These are phyloP conservation scores for Sceloporus tristichus DNA, from an alignment of 2,113 vertebrate species.

Conservation along the genomic window DNA sequence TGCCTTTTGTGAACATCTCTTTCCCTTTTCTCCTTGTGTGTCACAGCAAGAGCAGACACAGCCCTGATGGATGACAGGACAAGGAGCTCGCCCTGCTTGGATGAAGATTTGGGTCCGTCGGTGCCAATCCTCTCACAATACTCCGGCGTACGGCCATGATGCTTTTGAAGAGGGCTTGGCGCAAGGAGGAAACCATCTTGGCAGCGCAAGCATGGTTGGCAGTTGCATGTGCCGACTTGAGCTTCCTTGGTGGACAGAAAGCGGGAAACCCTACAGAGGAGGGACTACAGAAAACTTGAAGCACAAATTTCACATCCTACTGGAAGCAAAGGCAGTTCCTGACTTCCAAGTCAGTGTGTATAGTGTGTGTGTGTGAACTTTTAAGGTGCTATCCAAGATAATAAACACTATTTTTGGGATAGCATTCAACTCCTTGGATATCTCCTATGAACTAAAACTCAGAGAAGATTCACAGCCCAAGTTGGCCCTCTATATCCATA, in stretches of 20 bases:
- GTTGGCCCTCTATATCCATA: too few species aligned
- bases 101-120: fast-evolving
- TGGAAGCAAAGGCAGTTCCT: neutral
- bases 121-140: neutral
- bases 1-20: conserved; percentile 55
- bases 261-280: neutral
- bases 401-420: too few species aligned
- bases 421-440: neutral
- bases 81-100: conserved; percentile 57
- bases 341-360: too few species aligned
- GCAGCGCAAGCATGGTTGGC: neutral
- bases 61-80: conserved; percentile 48
- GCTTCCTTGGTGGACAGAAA: neutral
- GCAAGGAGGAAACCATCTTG: neutral
- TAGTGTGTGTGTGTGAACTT: too few species aligned
- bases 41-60: conserved; percentile 47
- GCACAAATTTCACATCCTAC: neutral
- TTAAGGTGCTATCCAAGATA: too few species aligned
- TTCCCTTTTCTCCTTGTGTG: conserved; percentile 57
- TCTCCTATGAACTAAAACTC: too few species aligned
- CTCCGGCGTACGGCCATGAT: neutral
- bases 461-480: too few species aligned
- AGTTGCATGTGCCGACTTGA: neutral
- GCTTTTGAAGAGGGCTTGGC: neutral
- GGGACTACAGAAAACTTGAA: neutral